phyloP scores from a whole-genome alignment of 2,797 vertebrate species.

The Tadarida brasiliensis region DNA sequence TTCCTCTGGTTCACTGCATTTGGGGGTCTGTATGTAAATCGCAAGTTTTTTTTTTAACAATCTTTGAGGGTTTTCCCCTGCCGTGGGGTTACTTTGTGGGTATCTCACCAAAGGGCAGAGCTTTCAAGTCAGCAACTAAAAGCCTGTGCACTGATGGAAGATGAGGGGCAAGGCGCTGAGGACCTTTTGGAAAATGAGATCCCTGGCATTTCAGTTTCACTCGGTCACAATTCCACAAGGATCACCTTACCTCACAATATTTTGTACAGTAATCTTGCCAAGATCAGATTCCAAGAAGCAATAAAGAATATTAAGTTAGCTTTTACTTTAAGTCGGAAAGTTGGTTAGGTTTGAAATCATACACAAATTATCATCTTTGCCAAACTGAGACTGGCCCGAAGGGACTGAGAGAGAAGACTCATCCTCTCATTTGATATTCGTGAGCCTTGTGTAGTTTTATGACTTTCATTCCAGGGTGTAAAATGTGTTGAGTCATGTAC shows the following conservation, averaged over 20 bases:
- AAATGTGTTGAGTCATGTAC: background rate
- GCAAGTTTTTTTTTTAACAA: background rate
- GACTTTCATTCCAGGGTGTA: background rate
- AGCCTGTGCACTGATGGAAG: background rate
- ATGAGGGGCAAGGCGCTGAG: background rate
- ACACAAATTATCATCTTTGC: conserved; percentile 72
- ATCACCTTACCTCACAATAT: conserved; percentile 60
- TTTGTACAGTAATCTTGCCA: conserved; percentile 67
- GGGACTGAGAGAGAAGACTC: background rate
- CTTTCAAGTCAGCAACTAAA: background rate
- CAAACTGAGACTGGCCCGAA: conserved; percentile 42
- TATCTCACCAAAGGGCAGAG: background rate
- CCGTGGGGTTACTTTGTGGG: background rate
- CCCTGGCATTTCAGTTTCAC: conserved; percentile 3
- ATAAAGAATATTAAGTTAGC: conserved; percentile 79
- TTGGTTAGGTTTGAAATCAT: conserved; percentile 69
- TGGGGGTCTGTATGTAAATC: background rate
- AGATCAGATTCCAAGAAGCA: conserved; percentile 77
- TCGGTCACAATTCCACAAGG: conserved; percentile 47
- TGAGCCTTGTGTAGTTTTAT: background rate
- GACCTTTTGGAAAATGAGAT: conserved; percentile 33
- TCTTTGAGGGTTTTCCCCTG: background rate
- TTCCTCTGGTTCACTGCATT: background rate
- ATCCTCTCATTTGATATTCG: background rate
- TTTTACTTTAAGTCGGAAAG: conserved; percentile 69